Base-by-base conservation (phyloP, 2,113 vertebrate genomes). In the Hippocampus zosterae region DNA sequence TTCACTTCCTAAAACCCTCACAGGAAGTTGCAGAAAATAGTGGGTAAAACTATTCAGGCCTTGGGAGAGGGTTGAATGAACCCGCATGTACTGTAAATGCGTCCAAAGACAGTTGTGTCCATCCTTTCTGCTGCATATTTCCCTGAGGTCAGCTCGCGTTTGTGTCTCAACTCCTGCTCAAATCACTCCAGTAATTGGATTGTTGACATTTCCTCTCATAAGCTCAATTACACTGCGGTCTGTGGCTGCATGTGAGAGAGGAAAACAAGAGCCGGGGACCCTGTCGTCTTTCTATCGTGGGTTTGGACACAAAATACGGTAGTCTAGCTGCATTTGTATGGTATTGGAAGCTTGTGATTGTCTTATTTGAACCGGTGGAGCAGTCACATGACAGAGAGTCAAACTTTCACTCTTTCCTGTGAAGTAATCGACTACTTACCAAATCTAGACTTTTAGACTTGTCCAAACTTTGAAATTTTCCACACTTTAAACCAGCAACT, bases 391-490 rank as follows among this genome's bases (percentile, higher is more conserved):
- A 74, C 65, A 52, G 55, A 46, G 19, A 59, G 13, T 9, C 23
- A 8, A 8, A 33, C 71, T 75, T 84, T 70, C 71, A 77, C 72
- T 70, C 60, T 87, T 83, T 74, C 70, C 68, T 75, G 65, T 73
- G 85, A 15, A 57, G 86, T 90, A 81, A 71, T 84, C 73, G 76
- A 84, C 79, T 75, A 71, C 74, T 84, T 81, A 85, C 73, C 72
- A 83, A 78, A 87, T 81, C 79, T 85, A 81, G 77, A 84, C 84
- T 88, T 86, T 74, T 88, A 84, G 84, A 87, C 71, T 59, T 79
- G 83, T 87, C 85, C 77, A 89, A 87, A 78, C 83, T 81, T 84
- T 84, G 80, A 82, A 50, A 89, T 90, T 89, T 89, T 88, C 33
- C 76, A 77, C 81, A 85, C 77, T 84, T 78, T 78, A 65, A 91